These are phyloP conservation scores for Meteorus sp. DNA, from an alignment of 1,140 invertebrate genomes.

Conservation along the genomic window DNA sequence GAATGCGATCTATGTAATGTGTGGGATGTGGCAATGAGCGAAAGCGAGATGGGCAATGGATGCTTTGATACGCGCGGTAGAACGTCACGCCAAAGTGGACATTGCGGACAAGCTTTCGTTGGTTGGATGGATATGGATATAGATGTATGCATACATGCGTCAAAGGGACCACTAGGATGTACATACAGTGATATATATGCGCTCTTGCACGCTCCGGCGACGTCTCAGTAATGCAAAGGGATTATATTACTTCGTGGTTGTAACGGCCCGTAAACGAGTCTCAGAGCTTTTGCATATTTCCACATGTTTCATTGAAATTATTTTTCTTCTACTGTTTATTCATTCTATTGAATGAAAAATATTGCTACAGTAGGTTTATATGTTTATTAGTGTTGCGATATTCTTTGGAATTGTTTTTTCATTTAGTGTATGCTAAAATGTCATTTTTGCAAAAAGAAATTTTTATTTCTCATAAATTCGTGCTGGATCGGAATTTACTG, in stretches of 20 bases:
- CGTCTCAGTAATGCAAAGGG: slow-evolving; percentile 38
- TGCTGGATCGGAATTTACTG: too few species aligned
- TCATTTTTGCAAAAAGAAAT: too few species aligned
- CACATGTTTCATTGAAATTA: too few species aligned
- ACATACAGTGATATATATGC: slow-evolving; percentile 2
- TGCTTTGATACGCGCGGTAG: slow-evolving; percentile 23
- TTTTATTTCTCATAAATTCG: too few species aligned
- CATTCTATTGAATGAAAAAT: too few species aligned
- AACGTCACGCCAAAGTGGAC: slow-evolving; percentile 29
- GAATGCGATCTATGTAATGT: slow-evolving; percentile 1
- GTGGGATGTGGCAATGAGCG: slow-evolving; percentile 3
- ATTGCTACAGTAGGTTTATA: too few species aligned
- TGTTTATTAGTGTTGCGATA: too few species aligned
- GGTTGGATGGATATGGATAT: slow-evolving; percentile 16
- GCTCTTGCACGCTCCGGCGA: slow-evolving; percentile 29
- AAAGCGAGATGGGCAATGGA: slow-evolving; percentile 7
- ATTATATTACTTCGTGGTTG: slow-evolving; percentile 38
- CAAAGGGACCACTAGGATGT: slow-evolving; percentile 36
- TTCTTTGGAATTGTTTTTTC: too few species aligned
- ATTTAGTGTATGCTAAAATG: too few species aligned
- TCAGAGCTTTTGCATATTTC: too few species aligned
- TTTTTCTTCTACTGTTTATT: too few species aligned
- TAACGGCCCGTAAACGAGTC: slow-evolving; percentile 23
- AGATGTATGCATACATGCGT: slow-evolving; percentile 27
- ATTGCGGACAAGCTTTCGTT: slow-evolving; percentile 15